These are phyloP conservation scores for Megalops cyprinoides DNA, from an alignment of 2,797 vertebrate genomes.

Conservation along the genomic window DNA sequence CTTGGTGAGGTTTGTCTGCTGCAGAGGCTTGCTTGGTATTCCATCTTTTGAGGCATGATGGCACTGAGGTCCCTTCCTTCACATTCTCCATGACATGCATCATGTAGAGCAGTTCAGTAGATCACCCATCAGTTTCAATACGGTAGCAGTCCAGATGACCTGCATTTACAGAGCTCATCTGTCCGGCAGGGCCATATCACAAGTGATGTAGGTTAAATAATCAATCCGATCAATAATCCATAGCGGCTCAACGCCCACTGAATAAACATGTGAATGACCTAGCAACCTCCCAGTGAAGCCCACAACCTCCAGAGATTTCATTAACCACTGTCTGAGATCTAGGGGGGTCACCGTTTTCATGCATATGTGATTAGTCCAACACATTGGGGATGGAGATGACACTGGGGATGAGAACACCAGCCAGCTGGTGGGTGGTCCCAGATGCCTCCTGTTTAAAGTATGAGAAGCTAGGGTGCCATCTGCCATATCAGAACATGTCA, in stretches of 20 bases:
- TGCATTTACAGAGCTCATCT: slow-evolving; percentile 3
- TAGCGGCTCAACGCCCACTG: background rate
- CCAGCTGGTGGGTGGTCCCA: no score
- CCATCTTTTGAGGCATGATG: background rate
- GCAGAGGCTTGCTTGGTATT: background rate
- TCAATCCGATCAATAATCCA: background rate
- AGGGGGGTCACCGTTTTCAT: background rate
- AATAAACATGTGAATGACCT: background rate
- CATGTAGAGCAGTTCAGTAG: background rate
- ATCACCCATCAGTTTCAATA: slow-evolving; percentile 15
- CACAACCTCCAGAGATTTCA: background rate
- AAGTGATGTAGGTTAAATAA: slow-evolving; percentile 7
- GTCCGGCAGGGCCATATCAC: background rate
- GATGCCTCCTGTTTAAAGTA: no score
- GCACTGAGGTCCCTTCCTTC: background rate
- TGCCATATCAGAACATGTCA: no score
- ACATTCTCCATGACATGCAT: background rate
- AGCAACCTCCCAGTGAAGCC: background rate
- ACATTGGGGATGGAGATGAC: no score
- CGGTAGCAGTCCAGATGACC: background rate
- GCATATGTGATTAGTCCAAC: no score
- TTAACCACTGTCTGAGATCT: background rate
- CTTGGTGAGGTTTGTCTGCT: no score
- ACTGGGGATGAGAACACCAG: no score
- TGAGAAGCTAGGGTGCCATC: no score